phyloP scores from a whole-genome alignment of 2,113 vertebrate species.

The Maccullochella peelii region DNA sequence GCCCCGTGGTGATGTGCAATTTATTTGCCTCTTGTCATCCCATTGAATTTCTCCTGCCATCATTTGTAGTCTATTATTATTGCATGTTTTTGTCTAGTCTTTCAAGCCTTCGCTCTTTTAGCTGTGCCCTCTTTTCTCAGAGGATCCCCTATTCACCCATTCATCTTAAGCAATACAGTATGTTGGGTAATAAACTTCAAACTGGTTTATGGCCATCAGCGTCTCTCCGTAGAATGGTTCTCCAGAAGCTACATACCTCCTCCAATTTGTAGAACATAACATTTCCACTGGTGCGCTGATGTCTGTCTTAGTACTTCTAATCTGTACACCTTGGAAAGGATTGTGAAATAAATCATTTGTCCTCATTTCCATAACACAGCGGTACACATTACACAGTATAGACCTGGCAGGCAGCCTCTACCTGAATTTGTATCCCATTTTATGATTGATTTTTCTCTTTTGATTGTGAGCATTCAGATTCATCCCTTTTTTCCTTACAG shows the following conservation, averaged over 20 bases:
- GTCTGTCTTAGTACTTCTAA: background rate
- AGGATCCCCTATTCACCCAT: constrained; percentile 1
- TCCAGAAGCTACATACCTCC: background rate
- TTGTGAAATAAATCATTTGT: constrained; percentile 11
- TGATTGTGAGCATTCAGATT: background rate
- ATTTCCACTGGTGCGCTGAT: background rate
- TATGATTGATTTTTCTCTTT: background rate
- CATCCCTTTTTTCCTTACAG: background rate
- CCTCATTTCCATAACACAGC: background rate
- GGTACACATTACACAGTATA: background rate
- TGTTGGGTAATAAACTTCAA: background rate
- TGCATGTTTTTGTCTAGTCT: constrained; percentile 12
- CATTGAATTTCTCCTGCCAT: constrained; percentile 40
- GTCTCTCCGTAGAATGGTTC: background rate
- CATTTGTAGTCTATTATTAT: constrained; percentile 40
- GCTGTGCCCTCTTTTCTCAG: constrained; percentile 17
- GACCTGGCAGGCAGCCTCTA: background rate
- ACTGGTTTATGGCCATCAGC: background rate
- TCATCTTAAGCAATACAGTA: background rate
- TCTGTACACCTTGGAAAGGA: background rate
- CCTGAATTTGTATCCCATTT: background rate
- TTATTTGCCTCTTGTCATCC: constrained; percentile 45
- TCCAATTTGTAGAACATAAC: constrained; percentile 1
- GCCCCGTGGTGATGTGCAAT: constrained; percentile 44
- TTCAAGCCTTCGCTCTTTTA: background rate